Evolutionary conservation across 2,888 invertebrate genomes (phyloP).

Genomic region (Willowsia nigromaculata): DNA sequence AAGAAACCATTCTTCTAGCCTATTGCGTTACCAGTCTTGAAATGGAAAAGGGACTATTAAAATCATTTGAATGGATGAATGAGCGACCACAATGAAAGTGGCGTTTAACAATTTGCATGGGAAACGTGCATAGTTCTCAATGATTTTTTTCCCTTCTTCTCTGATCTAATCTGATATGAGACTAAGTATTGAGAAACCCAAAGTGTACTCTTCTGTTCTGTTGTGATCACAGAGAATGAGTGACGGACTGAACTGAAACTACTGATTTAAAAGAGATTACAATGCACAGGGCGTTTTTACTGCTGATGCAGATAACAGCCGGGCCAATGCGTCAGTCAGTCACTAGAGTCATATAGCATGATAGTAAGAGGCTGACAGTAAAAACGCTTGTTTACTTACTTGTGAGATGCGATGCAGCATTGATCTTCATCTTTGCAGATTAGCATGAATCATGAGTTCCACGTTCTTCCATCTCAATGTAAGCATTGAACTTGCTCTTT

Average conservation of each 20-base stretch:
- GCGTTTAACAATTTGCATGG: slow-evolving; percentile 44
- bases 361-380: background rate
- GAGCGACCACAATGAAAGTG: slow-evolving; percentile 12
- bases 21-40: slow-evolving; percentile 10
- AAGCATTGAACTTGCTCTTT: slow-evolving; percentile 8
- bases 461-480: background rate
- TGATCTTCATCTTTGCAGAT: background rate
- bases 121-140: slow-evolving; percentile 52
- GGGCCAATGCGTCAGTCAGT: slow-evolving; percentile 6
- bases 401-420: background rate
- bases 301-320: background rate
- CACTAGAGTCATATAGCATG: slow-evolving; percentile 7
- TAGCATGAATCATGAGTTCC: slow-evolving; percentile 38
- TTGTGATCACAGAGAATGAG: background rate
- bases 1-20: background rate
- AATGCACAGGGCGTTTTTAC: slow-evolving; percentile 24
- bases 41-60: slow-evolving; percentile 23
- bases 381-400: background rate
- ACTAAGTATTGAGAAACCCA: background rate
- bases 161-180: background rate
- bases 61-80: slow-evolving; percentile 27
- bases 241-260: slow-evolving; percentile 1
- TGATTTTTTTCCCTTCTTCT: too few species aligned
- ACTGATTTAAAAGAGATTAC: slow-evolving; percentile 20
- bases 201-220: slow-evolving; percentile 15